These are phyloP conservation scores for Origma solitaria DNA, from an alignment of 2,113 vertebrate species.

Conservation along the genomic window DNA sequence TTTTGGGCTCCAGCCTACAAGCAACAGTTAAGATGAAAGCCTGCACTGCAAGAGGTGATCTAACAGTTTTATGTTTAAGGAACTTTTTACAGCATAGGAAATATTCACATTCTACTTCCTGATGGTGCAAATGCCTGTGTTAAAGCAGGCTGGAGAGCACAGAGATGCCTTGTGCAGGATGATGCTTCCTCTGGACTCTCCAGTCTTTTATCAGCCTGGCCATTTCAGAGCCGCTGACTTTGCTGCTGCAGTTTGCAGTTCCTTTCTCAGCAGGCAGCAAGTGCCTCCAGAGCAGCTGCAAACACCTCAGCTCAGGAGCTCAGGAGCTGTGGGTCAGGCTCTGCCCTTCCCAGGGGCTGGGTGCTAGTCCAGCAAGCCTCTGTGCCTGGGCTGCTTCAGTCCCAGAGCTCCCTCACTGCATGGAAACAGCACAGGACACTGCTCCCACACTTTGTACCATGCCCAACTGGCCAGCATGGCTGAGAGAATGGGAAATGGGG, in stretches of 20 bases:
- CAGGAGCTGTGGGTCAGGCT: not conserved
- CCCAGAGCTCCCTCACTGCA: not conserved
- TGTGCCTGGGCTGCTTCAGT: not conserved
- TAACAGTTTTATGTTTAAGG: not conserved
- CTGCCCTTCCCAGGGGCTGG: not conserved
- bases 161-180: not conserved
- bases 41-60: not conserved
- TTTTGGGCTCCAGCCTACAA: not conserved
- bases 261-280: not conserved
- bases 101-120: not conserved
- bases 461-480: not conserved
- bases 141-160: not conserved
- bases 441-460: not conserved
- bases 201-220: not conserved
- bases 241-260: not conserved
- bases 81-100: not conserved
- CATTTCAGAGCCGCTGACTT: not conserved
- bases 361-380: not conserved
- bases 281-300: not conserved
- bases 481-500: not conserved
- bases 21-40: not conserved
- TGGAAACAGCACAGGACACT: not conserved
- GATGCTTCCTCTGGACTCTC: not conserved
- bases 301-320: not conserved
- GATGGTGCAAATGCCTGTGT: not conserved